Conservation (phyloP, 2,113 vertebrate genomes). For the Xiphophorus hellerii region DNA sequence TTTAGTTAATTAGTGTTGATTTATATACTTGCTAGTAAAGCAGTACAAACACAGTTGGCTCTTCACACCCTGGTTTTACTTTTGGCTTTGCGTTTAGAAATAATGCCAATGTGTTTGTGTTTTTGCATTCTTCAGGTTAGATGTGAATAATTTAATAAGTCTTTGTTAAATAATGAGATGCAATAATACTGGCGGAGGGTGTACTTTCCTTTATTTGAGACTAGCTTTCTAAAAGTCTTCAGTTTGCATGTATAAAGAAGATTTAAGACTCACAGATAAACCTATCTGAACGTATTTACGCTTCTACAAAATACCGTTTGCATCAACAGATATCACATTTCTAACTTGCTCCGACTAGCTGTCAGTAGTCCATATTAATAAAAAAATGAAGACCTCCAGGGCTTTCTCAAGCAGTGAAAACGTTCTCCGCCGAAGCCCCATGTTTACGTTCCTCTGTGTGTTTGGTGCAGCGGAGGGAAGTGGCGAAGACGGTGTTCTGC, state of each 20-base stretch:
- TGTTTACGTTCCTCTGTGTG: constrained; percentile 23
- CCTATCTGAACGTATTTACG: no score
- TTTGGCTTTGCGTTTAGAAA: neutral
- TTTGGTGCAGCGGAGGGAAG: constrained; percentile 84
- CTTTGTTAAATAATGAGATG: no score
- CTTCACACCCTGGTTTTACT: no score
- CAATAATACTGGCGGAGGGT: no score
- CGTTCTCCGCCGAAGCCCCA: neutral
- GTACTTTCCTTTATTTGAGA: no score
- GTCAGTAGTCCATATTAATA: neutral
- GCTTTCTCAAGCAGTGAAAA: neutral
- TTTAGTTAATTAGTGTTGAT: neutral
- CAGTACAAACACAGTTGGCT: neutral
- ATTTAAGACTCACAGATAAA: no score
- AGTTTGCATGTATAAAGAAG: no score
- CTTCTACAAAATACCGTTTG: no score
- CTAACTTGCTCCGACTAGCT: no score
- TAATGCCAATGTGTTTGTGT: neutral
- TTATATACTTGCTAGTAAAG: neutral
- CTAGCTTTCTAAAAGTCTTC: no score
- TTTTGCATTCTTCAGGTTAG: neutral
- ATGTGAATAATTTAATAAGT: neutral
- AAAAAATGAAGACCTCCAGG: neutral
- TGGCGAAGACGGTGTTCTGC: constrained; percentile 93
- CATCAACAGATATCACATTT: no score